Evolutionary conservation across 2,113 vertebrate species (phyloP).

Genomic region (Herpailurus yagouaroundi): DNA sequence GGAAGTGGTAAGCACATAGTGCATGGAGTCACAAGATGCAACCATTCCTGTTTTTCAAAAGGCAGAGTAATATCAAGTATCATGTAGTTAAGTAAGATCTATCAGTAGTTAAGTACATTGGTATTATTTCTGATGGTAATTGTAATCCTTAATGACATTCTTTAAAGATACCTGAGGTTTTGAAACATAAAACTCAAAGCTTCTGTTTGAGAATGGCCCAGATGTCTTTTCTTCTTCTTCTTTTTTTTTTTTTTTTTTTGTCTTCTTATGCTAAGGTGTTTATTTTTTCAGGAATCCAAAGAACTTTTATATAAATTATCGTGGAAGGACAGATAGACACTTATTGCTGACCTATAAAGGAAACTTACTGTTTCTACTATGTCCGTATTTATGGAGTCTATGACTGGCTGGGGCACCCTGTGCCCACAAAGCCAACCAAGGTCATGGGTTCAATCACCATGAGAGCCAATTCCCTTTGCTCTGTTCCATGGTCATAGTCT

Average conservation of each 20-base stretch:
- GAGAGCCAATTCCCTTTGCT: constrained; percentile 28
- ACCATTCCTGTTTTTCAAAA: constrained; percentile 9
- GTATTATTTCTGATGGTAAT: neutral
- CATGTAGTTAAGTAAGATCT: neutral
- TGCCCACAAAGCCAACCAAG: constrained; percentile 51
- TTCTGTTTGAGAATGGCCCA: constrained; percentile 19
- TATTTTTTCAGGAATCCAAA: neutral
- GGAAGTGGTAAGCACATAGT: neutral
- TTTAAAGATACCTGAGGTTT: constrained; percentile 38
- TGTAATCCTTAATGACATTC: constrained; percentile 13
- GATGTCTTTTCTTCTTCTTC: neutral
- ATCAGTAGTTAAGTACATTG: neutral
- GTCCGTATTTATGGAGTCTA: neutral
- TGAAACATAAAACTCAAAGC: constrained; percentile 35
- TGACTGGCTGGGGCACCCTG: neutral
- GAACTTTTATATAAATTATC: neutral
- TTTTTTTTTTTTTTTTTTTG: neutral
- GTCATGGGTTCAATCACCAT: constrained; percentile 39
- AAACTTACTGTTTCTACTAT: neutral
- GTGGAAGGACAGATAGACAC: neutral
- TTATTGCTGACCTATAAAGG: constrained; percentile 44
- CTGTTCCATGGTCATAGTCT: constrained; percentile 27
- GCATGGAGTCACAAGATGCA: neutral
- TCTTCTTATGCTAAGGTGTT: neutral
- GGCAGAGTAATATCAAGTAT: neutral